These are phyloP conservation scores for Trachurus trachurus DNA, from an alignment of 2,797 vertebrate genomes.

Conservation along the genomic window DNA sequence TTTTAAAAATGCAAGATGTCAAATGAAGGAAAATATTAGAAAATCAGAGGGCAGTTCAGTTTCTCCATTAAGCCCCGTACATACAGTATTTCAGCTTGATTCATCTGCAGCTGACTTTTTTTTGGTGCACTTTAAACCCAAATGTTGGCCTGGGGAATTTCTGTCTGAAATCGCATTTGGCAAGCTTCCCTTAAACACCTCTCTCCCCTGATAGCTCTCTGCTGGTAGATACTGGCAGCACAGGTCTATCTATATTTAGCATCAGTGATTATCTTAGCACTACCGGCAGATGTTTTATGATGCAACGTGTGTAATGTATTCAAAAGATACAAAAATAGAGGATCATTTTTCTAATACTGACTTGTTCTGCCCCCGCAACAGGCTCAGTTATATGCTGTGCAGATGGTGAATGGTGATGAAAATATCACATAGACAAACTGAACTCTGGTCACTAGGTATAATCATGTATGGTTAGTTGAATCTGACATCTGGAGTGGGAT, in stretches of 20 bases:
- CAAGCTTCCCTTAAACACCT: conserved; percentile 65
- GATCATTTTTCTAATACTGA: conserved; percentile 43
- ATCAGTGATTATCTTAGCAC: conserved; percentile 60
- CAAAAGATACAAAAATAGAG: conserved; percentile 46
- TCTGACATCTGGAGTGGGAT: no score
- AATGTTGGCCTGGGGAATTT: conserved; percentile 67
- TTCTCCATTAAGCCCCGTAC: conserved; percentile 43
- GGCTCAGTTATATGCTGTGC: conserved; percentile 30
- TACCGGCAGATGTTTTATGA: conserved; percentile 61
- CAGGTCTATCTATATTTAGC: conserved; percentile 63
- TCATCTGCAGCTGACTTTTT: conserved; percentile 53
- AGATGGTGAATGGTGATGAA: conserved; percentile 47
- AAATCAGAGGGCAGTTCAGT: conserved; percentile 33
- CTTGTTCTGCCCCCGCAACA: conserved; percentile 44
- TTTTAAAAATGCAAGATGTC: conserved; percentile 54
- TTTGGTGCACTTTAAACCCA: conserved; percentile 54
- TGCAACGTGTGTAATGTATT: conserved; percentile 59
- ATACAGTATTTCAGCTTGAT: conserved; percentile 47
- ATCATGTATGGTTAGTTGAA: no score
- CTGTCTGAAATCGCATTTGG: conserved; percentile 66
- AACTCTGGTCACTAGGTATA: conserved; percentile 5
- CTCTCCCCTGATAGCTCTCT: conserved; percentile 52
- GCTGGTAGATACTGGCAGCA: conserved; percentile 53
- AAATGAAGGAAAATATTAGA: conserved; percentile 45
- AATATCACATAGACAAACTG: conserved; percentile 21